These are phyloP conservation scores for Gobiocypris rarus DNA, from an alignment of 2,113 vertebrate species.

Conservation along the genomic window DNA sequence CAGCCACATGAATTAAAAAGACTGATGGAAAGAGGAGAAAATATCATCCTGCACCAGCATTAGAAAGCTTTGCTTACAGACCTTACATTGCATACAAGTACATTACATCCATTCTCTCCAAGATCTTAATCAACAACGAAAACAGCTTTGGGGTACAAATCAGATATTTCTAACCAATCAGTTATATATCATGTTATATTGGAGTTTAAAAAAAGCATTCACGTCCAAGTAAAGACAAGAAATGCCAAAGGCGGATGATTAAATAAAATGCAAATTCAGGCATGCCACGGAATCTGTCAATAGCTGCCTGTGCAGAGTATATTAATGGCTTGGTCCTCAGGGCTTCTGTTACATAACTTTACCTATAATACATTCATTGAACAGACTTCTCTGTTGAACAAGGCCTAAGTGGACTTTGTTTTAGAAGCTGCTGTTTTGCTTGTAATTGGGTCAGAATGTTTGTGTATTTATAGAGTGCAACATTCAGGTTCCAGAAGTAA, in stretches of 20 bases:
- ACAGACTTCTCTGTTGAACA: neutral
- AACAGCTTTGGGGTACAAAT: neutral
- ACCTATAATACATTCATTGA: neutral
- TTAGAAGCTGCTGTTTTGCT: neutral
- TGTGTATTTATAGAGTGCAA: neutral
- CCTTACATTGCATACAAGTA: too few relatives aligned
- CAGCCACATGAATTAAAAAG: too few relatives aligned
- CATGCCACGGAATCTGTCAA: conserved; percentile 30
- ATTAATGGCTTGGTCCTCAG: neutral
- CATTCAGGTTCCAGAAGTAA: neutral
- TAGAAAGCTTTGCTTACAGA: too few relatives aligned
- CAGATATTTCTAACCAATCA: neutral
- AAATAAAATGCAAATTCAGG: conserved; percentile 29
- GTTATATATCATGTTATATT: neutral
- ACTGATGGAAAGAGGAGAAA: too few relatives aligned
- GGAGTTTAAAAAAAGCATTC: neutral
- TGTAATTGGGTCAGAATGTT: neutral
- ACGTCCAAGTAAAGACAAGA: conserved; percentile 4
- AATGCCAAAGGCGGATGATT: neutral
- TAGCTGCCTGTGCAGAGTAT: neutral
- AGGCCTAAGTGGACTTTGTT: neutral
- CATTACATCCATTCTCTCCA: neutral
- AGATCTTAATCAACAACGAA: conserved; percentile 41
- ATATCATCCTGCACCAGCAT: too few relatives aligned
- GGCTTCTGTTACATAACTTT: conserved; percentile 20